Conservation (phyloP, 2,113 vertebrate species). For the Balaeniceps rex region DNA sequence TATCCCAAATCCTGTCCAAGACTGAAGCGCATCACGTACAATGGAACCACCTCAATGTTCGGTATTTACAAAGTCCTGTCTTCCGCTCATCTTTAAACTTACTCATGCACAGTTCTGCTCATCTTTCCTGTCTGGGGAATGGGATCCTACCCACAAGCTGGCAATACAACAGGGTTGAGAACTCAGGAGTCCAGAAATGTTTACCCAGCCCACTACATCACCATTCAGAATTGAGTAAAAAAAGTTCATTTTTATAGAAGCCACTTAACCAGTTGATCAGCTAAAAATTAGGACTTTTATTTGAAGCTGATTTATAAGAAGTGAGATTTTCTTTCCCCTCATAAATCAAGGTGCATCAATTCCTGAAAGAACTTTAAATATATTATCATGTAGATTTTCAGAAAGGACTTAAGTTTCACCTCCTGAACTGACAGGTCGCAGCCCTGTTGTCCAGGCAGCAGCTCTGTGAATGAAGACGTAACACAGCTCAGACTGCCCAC, state of each 20-base stretch:
- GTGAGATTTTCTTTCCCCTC: background rate
- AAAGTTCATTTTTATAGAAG: background rate
- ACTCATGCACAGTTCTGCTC: background rate
- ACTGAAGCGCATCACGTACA: rapidly evolving
- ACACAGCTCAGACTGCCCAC: background rate
- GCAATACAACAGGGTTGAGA: background rate
- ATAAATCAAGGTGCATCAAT: background rate
- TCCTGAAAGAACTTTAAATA: background rate
- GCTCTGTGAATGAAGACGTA: background rate
- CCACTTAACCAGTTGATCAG: background rate
- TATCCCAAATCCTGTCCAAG: background rate
- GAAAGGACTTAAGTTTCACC: background rate
- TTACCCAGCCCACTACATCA: background rate
- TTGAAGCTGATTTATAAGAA: background rate
- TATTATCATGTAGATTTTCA: background rate
- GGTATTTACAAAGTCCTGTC: background rate
- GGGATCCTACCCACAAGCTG: background rate
- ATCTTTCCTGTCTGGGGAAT: background rate
- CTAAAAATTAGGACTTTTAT: background rate
- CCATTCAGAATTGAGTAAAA: background rate
- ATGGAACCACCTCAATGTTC: background rate
- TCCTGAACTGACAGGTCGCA: background rate
- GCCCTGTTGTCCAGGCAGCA: background rate
- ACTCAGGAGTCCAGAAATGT: background rate
- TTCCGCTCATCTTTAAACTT: background rate